Evolutionary conservation across 2,113 vertebrate genomes (phyloP).

Genomic region (Toxostoma redivivum): DNA sequence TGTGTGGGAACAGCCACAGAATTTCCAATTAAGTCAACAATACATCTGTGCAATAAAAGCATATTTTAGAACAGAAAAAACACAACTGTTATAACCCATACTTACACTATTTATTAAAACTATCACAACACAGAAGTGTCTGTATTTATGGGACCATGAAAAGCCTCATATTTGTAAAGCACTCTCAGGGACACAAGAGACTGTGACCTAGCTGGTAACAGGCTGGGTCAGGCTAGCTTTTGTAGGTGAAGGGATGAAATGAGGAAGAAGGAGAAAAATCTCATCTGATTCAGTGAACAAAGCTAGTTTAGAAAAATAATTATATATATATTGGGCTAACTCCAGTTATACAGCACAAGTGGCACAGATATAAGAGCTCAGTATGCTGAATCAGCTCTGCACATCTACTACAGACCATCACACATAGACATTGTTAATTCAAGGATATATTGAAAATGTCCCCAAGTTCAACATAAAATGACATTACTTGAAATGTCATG

Average conservation of each 20-base stretch:
- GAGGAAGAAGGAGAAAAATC: background rate
- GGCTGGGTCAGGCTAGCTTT: background rate
- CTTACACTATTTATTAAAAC: background rate
- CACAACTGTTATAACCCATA: background rate
- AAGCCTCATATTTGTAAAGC: background rate
- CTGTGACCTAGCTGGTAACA: background rate
- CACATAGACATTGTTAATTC: background rate
- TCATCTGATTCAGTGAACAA: background rate
- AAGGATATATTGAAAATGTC: background rate
- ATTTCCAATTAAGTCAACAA: constrained; percentile 12
- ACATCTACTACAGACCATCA: background rate
- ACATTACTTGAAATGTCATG: background rate
- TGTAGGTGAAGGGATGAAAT: background rate
- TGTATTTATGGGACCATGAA: background rate
- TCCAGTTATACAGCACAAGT: background rate
- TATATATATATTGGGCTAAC: background rate
- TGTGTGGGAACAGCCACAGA: background rate
- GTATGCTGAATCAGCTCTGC: background rate
- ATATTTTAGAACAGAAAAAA: background rate
- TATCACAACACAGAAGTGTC: background rate
- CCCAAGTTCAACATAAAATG: background rate
- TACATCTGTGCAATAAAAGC: background rate
- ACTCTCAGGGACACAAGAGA: background rate
- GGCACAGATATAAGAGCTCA: background rate
- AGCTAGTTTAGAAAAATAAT: background rate